Base-by-base conservation (phyloP, 2,888 invertebrate genomes). In the Drosophila vallismaia region DNA sequence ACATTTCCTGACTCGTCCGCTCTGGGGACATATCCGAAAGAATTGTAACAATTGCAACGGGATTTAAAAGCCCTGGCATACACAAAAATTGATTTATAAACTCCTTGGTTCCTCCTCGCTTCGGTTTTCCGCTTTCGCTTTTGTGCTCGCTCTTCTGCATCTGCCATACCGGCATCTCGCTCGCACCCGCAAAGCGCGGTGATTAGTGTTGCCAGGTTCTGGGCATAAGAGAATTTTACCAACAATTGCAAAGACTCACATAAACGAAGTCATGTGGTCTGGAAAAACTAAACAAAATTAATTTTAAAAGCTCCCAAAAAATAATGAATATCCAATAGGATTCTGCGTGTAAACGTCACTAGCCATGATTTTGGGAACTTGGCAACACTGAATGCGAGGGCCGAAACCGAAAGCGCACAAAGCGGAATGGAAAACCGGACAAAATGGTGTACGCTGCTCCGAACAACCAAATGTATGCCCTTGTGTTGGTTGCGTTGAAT, bases 31-130 rank as follows among this genome's bases (percentile, higher is more conserved):
- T 9, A 44, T 44, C 10, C 36, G 6, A 33, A 19, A 42, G 9
- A 42, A 42, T 14, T 12, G 14, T 48, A 31, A 26, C 26, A 48
- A 24, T 59, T 60, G 46, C 29, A 60, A 38, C n/a, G 60, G 46
- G n/a, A 44, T 24, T 78, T 75, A 77, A 80, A 83, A 79, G 75
- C 76, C 86, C 86, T 87, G 83, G 89, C 90, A 90, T 90, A 90
- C 90, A 90, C 89, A 90, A 89, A 89, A 90, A 90, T 90, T 90
- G 89, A 90, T 90, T 90, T 90, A 84, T 81, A 89, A 89, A 88
- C 77, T 89, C 76, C 52, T 79, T 75, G 67, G 71, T 19, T 19
- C 72, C 75, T 77, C 71, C 45, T 82, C 77, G 89, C 89, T 89
- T 89, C 89, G 89, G 84, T 78, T 88, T 84, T 84, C 56, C 77